Evolutionary conservation across 2,797 vertebrate species (phyloP), one percentile per base, ranked within the genome.

Genomic region (Gadopsis bispinosus): DNA sequence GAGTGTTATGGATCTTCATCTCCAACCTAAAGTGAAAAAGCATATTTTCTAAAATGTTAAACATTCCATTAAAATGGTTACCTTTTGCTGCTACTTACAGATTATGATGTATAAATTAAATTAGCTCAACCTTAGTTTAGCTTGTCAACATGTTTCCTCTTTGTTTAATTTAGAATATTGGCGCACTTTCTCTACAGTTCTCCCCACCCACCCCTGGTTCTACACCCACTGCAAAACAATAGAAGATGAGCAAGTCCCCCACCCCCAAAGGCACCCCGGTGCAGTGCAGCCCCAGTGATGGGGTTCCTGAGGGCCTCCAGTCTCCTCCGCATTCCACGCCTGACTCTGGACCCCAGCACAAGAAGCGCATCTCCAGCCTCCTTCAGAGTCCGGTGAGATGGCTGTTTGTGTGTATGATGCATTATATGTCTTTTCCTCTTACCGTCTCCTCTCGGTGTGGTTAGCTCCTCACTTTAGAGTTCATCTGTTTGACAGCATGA

Each of bases 301-400:
- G 95, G 0, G 94, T 96, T 65, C 94, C 95, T 0, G 96, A 97
- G 70, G 60, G 75, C 71, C 93, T 96, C 75, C 84, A 90, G 85
- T 95, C 96, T 83, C 90, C 95, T 39, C 94, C 94, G 86, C 93
- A 94, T 85, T 93, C 96, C 91, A 95, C 95, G 54, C 91, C 97
- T 3, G 94, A 96, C 83, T 96, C 95, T 58, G 91, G 96, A 80
- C 94, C 96, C 82, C 96, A 96, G 70, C 96, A 97, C 80, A 98
- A 97, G 93, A 97, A 98, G 74, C 93, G 96, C 2, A 96, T 98
- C 74, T 97, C 97, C 90, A 96, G 96, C 92, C 97, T 99, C 74
- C 93, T 99, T 41, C 96, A 97, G 90, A 99, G 97, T 88, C 97
- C 97, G 3, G 97, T 98, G 90, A 96, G 96, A 85, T n/a, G 20